Base-by-base conservation (phyloP, 1,140 invertebrate genomes). In the Drosophila kanapiae region DNA sequence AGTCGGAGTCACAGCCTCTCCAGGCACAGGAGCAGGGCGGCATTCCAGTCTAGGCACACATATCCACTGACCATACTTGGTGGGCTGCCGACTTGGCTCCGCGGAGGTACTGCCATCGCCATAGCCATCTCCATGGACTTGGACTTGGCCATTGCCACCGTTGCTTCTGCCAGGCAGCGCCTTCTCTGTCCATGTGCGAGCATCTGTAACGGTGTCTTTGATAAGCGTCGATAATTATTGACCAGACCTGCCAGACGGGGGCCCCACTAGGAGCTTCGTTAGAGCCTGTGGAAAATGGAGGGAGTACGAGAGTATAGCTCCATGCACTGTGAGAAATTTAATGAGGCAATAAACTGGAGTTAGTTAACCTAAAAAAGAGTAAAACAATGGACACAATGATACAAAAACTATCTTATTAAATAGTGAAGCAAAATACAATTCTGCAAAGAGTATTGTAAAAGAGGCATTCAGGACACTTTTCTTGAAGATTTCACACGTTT, bases 181-280 rank as follows among this genome's bases (percentile, higher is more conserved):
- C 53, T 49, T 49, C 33, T 38, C 35, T 58, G 65, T 75, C 71
- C 81, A 78, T 82, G 81, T 87, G 84, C 80, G 84, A 82, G 84
- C 84, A 90, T 88, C 85, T 85, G 85, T 90, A 90, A 90, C 85
- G 85, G 85, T 90, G 85, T 71, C 85, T 90, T 90, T 90, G 85
- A 90, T 90, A 90, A 90, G 85, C 85, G 85, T 90, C 85, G 85
- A 90, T 90, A 90, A 90, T 90, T 90, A 90, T 90, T 90, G 85
- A 85, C 71, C 70, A 77, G 80, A 40, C 74, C 45, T 62, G 62
- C 54, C 75, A 59, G 74, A 61, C 56, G 64, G 51, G 38, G 56
- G 69, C 57, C 69, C 48, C 53, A 64, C 27, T 54, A 53, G 75
- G 62, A 64, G 45, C 75, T 78, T 78, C 65, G 76, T 78, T 78